Conservation (phyloP, 1,140 invertebrate genomes). For the Macrocentrus cingulum region DNA sequence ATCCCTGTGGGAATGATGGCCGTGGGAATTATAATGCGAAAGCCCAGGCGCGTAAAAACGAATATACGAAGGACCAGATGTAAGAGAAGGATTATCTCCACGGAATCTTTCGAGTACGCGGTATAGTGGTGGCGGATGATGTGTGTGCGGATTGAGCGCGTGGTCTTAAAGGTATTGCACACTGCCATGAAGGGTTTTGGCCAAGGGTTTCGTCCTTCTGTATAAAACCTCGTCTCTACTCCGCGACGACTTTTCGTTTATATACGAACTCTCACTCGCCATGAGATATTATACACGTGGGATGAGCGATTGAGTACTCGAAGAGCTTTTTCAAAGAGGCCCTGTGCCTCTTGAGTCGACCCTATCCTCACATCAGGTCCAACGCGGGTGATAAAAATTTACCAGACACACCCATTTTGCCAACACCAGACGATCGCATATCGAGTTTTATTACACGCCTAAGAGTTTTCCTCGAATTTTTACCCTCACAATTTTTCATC, state of each 20-base stretch:
- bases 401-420: slow-evolving; percentile 22
- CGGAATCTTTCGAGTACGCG: too few relatives aligned
- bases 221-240: not conserved
- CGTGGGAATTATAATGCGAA: not conserved
- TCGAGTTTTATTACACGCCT: slow-evolving; percentile 28
- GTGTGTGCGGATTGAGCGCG: slow-evolving; percentile 7
- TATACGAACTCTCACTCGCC: slow-evolving; percentile 28
- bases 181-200: slow-evolving; percentile 30
- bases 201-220: slow-evolving; percentile 5
- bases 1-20: not conserved
- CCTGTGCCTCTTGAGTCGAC: slow-evolving; percentile 12
- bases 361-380: not conserved
- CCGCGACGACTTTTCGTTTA: slow-evolving; percentile 30
- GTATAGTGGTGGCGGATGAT: slow-evolving; percentile 11
- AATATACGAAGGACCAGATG: slow-evolving; percentile 38
- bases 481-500: slow-evolving; percentile 6
- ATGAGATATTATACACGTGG: slow-evolving; percentile 45
- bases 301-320: slow-evolving; percentile 36
- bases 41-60: slow-evolving; percentile 23
- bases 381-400: slow-evolving; percentile 22
- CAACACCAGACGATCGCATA: slow-evolving; percentile 26
- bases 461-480: slow-evolving; percentile 23
- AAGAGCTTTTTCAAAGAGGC: slow-evolving; percentile 12
- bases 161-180: slow-evolving; percentile 50
- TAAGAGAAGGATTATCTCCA: slow-evolving; percentile 52